phyloP scores from a whole-genome alignment of 2,113 vertebrate species.

The Periophthalmus modestus region DNA sequence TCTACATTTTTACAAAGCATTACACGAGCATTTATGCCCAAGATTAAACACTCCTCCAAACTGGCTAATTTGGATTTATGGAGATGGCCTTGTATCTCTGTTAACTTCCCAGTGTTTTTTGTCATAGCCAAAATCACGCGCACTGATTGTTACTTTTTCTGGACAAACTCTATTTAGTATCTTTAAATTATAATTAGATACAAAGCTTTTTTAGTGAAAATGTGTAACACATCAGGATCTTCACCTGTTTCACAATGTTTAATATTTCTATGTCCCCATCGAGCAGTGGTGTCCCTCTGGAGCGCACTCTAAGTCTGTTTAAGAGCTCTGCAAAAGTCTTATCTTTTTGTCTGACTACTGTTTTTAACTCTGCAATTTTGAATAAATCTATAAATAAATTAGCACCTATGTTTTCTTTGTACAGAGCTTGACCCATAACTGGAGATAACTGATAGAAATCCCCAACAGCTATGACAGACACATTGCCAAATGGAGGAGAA shows the following conservation, averaged over 20 bases:
- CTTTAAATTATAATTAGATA: neutral
- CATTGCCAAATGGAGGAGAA: no score
- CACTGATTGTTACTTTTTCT: neutral
- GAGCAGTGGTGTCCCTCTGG: neutral
- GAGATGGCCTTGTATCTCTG: neutral
- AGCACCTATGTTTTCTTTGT: no score
- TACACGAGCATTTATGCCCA: neutral
- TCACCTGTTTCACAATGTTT: neutral
- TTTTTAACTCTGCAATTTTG: no score
- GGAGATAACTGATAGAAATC: no score
- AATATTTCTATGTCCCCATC: neutral
- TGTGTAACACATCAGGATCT: neutral
- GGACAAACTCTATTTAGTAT: neutral
- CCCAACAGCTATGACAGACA: no score
- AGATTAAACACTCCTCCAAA: neutral
- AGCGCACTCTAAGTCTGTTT: neutral
- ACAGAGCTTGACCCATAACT: no score
- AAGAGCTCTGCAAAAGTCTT: neutral
- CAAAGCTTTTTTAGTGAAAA: neutral
- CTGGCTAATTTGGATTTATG: neutral
- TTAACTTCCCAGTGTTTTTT: neutral
- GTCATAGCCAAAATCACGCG: neutral
- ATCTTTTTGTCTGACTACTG: neutral
- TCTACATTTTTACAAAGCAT: slow-evolving; percentile 3
- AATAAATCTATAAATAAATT: no score